Percentiles rank a stretch among this genome's conserved stretches.
phyloP scores from a whole-genome alignment of 2,113 vertebrate species.

The Orthochromis indermauri region DNA sequence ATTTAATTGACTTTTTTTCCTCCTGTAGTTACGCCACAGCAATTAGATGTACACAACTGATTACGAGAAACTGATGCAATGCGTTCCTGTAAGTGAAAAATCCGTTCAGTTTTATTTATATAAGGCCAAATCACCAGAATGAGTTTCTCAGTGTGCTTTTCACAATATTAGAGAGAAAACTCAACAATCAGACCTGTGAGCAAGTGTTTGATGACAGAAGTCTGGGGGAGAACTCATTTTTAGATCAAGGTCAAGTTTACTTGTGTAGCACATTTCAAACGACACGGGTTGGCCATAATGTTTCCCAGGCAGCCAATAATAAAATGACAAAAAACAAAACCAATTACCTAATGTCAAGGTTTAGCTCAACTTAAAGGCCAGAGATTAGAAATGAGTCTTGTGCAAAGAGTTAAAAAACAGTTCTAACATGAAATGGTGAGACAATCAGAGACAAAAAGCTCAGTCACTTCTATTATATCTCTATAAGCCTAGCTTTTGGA shows the following conservation, averaged over 20 bases:
- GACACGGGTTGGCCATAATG: rapidly evolving
- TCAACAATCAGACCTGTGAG: background rate
- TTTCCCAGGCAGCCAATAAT: background rate
- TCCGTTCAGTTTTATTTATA: background rate
- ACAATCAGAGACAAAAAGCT: background rate
- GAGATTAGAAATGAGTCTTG: background rate
- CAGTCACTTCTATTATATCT: background rate
- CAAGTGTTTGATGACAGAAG: background rate
- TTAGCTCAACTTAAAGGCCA: background rate
- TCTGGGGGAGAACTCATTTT: background rate
- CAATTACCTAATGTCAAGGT: background rate
- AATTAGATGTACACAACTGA: background rate
- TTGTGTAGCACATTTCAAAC: background rate
- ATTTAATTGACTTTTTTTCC: background rate
- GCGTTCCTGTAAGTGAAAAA: background rate
- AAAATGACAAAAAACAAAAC: background rate
- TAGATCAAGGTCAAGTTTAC: background rate
- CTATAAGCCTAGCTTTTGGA: background rate
- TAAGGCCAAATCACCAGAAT: background rate
- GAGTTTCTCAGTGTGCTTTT: background rate
- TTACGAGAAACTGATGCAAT: background rate
- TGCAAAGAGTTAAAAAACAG: background rate
- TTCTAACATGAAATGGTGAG: background rate
- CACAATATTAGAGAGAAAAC: background rate
- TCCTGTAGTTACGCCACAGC: background rate